A percentile compares a stretch with the other conserved stretches of the same genome.
Conservation (phyloP, 1,140 invertebrate genomes). For the Caligus rogercresseyi region DNA sequence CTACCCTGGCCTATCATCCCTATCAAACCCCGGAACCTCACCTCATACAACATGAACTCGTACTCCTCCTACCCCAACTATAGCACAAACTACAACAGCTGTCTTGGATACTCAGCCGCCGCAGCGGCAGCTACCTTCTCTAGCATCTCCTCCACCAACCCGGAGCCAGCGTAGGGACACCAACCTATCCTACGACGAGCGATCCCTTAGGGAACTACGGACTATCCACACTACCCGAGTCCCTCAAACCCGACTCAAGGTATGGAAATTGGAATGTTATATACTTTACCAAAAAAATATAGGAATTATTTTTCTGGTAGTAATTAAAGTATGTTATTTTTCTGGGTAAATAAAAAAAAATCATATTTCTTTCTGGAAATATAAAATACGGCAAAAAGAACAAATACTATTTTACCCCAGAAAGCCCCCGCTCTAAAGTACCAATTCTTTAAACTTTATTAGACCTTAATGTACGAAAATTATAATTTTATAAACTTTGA, state of each 20-base stretch:
- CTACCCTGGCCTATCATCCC: background rate
- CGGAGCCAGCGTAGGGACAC: background rate
- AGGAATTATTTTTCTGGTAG: too few relatives aligned
- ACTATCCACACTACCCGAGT: background rate
- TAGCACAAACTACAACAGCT: background rate
- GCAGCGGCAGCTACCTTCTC: background rate
- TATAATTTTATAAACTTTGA: too few relatives aligned
- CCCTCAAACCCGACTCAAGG: too few relatives aligned
- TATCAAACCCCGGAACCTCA: background rate
- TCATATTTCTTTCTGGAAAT: too few relatives aligned
- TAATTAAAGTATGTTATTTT: too few relatives aligned
- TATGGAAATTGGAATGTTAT: background rate
- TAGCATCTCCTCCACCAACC: background rate
- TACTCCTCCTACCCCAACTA: background rate
- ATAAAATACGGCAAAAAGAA: too few relatives aligned
- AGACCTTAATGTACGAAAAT: too few relatives aligned
- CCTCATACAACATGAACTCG: background rate
- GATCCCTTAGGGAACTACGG: background rate
- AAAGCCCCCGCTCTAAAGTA: too few relatives aligned
- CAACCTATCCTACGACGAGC: background rate
- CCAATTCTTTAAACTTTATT: too few relatives aligned
- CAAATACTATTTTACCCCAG: too few relatives aligned
- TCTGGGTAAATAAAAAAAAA: too few relatives aligned
- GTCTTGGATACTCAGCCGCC: background rate
- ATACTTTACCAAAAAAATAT: too few relatives aligned